A percentile compares a stretch with the other conserved stretches of the same genome.
Evolutionary conservation across 2,888 invertebrate species (phyloP).

Genomic region (Amphipoea oculea): DNA sequence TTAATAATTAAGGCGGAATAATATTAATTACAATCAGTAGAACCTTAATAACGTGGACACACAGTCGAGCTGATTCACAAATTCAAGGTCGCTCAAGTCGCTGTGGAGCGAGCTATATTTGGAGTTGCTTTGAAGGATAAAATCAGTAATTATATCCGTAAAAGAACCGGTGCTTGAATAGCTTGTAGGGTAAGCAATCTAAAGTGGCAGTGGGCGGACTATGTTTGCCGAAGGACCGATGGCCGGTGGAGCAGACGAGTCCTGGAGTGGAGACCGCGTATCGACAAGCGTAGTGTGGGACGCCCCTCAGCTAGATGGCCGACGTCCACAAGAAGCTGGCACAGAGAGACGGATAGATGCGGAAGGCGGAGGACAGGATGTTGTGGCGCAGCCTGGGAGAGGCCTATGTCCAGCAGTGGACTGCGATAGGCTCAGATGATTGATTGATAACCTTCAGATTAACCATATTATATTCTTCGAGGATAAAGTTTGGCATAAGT

Average conservation of each 20-base stretch:
- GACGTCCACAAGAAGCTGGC: neutral
- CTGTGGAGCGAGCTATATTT: too few relatives aligned
- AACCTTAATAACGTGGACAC: too few relatives aligned
- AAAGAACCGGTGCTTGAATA: neutral
- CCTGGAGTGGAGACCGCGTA: neutral
- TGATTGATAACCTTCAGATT: neutral
- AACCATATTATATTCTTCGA: neutral
- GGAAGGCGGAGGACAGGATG: neutral
- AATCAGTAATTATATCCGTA: too few relatives aligned
- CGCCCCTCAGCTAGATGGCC: neutral
- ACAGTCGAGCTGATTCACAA: too few relatives aligned
- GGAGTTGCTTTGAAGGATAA: too few relatives aligned
- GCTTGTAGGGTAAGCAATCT: neutral
- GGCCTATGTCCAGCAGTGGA: neutral
- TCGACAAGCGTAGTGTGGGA: too few relatives aligned
- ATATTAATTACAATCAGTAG: too few relatives aligned
- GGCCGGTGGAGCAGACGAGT: neutral
- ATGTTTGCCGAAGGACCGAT: neutral
- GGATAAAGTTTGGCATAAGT: neutral
- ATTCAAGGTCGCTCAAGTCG: too few relatives aligned
- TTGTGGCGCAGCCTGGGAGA: neutral
- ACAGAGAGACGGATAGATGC: neutral
- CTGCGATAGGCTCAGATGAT: neutral
- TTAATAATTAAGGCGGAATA: too few relatives aligned
- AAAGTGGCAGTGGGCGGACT: neutral